These are phyloP conservation scores for Blastobasis lacticolella DNA, from an alignment of 2,888 invertebrate species.

Conservation along the genomic window DNA sequence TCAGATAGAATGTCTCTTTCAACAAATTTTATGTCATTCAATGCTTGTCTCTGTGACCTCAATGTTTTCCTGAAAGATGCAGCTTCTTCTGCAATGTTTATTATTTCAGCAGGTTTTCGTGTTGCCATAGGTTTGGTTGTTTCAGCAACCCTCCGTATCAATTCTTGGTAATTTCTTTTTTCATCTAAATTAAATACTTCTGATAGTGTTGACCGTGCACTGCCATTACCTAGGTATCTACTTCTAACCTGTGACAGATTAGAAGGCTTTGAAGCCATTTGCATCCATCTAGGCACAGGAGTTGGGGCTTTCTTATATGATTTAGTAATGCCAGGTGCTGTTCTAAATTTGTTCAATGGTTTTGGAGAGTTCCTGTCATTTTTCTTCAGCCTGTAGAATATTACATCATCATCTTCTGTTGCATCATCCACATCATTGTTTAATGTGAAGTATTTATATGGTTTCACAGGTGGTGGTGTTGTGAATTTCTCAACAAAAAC, in stretches of 20 bases:
- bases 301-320: conserved; percentile 44
- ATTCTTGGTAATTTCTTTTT: conserved; percentile 69
- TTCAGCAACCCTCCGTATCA: conserved; percentile 55
- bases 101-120: conserved; percentile 37
- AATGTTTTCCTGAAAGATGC: conserved; percentile 48
- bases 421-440: conserved; percentile 29
- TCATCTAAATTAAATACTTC: conserved; percentile 74
- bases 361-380: conserved; percentile 42
- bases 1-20: conserved; percentile 38
- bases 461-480: conserved; percentile 36
- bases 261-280: conserved; percentile 27
- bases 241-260: conserved; percentile 38
- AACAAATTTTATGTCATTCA: conserved; percentile 47
- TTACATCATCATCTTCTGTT: conserved; percentile 28
- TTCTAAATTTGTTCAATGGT: conserved; percentile 46
- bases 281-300: conserved; percentile 50
- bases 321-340: conserved; percentile 52
- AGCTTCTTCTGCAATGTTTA: conserved; percentile 48
- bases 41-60: conserved; percentile 43
- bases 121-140: conserved; percentile 33
- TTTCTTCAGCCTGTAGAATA: conserved; percentile 42
- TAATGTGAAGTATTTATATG: conserved; percentile 40
- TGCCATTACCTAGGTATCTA: conserved; percentile 46
- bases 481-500: conserved; percentile 53
- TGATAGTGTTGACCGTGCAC: conserved; percentile 48